Conservation (phyloP, 1,140 invertebrate genomes). For the Dysdera silvatica region DNA sequence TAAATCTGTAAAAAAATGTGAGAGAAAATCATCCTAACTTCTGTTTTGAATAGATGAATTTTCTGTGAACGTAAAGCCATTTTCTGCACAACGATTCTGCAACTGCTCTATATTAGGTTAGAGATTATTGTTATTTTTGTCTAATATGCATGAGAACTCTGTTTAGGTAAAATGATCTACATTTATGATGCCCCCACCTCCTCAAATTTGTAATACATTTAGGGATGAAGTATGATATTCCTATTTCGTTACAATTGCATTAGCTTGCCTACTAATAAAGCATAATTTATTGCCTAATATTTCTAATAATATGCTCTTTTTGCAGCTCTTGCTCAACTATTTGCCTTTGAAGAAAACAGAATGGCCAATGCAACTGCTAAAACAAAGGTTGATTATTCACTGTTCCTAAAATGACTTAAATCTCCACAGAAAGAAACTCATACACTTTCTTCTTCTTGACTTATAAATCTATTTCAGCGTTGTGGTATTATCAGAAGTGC, state of each 20-base stretch:
- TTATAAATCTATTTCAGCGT: neutral
- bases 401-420: neutral
- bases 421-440: neutral
- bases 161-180: neutral
- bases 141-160: neutral
- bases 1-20: no score
- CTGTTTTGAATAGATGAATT: no score
- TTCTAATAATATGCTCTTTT: neutral
- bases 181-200: neutral
- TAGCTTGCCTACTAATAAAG: neutral
- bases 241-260: neutral
- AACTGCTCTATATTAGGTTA: no score
- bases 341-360: conserved; percentile 56
- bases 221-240: neutral
- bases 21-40: no score
- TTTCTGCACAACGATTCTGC: no score
- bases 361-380: conserved; percentile 57
- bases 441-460: neutral
- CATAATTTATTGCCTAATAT: neutral
- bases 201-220: no score
- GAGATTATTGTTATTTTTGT: neutral
- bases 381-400: conserved; percentile 48
- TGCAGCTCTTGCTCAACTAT: conserved; percentile 64
- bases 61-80: no score
- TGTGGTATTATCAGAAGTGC: neutral